These are phyloP conservation scores for Carassius auratus DNA, from an alignment of 2,113 vertebrate species.

Conservation along the genomic window DNA sequence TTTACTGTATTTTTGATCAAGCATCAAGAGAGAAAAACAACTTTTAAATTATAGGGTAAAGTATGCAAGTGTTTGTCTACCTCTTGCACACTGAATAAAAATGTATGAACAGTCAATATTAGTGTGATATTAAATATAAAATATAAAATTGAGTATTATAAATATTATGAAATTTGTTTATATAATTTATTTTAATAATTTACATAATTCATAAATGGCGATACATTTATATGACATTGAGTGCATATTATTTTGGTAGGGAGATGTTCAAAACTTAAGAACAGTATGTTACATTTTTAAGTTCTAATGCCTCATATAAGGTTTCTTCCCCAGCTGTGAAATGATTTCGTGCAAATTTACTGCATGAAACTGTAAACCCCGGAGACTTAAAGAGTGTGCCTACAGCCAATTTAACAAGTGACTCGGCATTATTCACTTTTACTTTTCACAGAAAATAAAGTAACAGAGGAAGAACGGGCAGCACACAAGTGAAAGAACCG, in stretches of 20 bases:
- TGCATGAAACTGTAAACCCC: not conserved
- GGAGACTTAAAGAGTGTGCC: not conserved
- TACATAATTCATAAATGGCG: not conserved
- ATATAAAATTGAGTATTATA: too few species aligned
- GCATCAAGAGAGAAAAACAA: not conserved
- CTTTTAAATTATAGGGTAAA: not conserved
- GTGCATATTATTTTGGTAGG: not conserved
- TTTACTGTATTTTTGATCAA: not conserved
- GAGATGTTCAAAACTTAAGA: not conserved
- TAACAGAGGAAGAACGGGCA: not conserved
- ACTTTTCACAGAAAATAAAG: not conserved
- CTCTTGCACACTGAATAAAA: not conserved
- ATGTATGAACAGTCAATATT: not conserved
- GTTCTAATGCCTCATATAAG: not conserved
- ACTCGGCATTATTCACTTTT: constrained; percentile 10
- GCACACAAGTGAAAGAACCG: not conserved
- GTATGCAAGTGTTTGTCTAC: not conserved
- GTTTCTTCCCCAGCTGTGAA: not conserved
- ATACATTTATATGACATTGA: not conserved
- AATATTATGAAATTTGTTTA: too few species aligned
- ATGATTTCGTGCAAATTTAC: not conserved
- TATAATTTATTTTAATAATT: too few species aligned
- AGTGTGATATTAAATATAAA: not conserved
- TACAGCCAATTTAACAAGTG: too few species aligned
- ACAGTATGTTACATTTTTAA: not conserved